Conservation (phyloP, 37 sponge, comb jelly and placozoan species). For the Haliclona indistincta region DNA sequence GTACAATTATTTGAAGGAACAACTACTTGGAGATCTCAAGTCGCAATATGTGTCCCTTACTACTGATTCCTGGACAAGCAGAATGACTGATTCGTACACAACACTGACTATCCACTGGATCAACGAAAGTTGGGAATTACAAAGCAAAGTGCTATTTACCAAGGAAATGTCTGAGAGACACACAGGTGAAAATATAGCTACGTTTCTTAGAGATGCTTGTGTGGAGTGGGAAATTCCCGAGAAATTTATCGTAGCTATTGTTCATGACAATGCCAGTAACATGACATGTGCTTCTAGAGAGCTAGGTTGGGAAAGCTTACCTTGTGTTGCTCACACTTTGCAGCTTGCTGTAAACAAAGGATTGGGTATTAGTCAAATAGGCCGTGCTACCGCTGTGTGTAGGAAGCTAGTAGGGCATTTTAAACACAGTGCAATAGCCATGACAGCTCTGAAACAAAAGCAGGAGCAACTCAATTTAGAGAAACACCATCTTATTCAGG, state of each 20-base stretch:
- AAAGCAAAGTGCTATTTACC: slow-evolving; percentile 8
- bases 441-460: neutral
- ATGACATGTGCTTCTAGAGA: neutral
- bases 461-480: neutral
- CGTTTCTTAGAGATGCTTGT: neutral
- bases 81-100: neutral
- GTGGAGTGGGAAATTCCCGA: neutral
- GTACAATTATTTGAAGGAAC: neutral
- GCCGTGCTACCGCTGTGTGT: neutral
- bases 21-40: neutral
- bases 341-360: slow-evolving; percentile 1
- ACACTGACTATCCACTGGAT: neutral
- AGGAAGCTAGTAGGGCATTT: neutral
- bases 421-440: slow-evolving; percentile 1
- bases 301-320: too few species aligned
- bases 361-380: neutral
- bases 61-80: slow-evolving; percentile 1
- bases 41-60: neutral
- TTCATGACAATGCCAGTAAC: slow-evolving; percentile 9
- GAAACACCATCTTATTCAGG: slow-evolving; percentile 8
- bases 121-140: neutral
- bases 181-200: slow-evolving; percentile 1
- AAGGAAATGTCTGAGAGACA: slow-evolving; percentile 9
- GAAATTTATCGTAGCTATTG: neutral
- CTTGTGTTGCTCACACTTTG: slow-evolving; percentile 5